These are phyloP conservation scores for Eolophus roseicapilla DNA, from an alignment of 2,113 vertebrate species.

Conservation along the genomic window DNA sequence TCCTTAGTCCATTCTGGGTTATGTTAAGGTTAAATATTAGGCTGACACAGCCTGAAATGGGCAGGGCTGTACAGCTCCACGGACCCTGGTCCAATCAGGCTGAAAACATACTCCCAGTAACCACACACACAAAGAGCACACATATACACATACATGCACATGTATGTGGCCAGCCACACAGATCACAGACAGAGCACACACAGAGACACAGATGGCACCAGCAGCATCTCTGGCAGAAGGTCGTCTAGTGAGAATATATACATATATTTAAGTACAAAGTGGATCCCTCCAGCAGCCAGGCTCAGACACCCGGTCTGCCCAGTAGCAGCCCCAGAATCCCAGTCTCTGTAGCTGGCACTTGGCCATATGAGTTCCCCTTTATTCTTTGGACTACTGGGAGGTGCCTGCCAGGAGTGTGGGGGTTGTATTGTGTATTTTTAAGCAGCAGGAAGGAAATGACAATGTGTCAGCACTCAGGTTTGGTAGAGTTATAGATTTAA, in stretches of 20 bases:
- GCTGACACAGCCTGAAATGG: background rate
- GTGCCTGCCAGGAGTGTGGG: background rate
- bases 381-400: background rate
- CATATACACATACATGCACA: accelerated
- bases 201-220: background rate
- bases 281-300: background rate
- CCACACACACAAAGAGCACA: accelerated
- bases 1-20: background rate
- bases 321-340: background rate
- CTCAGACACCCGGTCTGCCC: background rate
- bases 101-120: background rate
- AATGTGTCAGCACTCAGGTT: background rate
- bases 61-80: background rate
- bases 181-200: background rate
- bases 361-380: background rate
- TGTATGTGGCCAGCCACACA: accelerated
- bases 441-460: background rate
- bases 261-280: background rate
- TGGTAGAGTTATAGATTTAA: background rate
- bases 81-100: background rate
- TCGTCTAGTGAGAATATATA: background rate
- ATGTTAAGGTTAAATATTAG: background rate
- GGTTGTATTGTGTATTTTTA: background rate
- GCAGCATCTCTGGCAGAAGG: background rate
- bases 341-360: background rate